Conservation (phyloP, 2,113 vertebrate species). For the Ceyx melanurus region DNA sequence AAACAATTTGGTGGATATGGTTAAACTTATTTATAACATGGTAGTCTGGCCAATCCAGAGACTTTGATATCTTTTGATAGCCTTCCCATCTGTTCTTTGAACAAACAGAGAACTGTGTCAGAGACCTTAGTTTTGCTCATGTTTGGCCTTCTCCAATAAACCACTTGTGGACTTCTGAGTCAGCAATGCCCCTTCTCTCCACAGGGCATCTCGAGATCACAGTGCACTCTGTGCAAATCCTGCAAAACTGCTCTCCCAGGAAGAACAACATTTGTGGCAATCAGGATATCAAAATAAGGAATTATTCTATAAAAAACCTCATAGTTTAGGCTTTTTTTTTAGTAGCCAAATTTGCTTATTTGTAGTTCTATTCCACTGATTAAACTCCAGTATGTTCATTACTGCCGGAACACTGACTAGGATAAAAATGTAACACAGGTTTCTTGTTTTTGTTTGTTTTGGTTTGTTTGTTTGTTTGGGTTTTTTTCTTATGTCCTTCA, state of each 20-base stretch:
- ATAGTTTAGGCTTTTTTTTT: background rate
- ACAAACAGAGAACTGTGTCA: conserved; percentile 40
- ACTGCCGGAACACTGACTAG: too few relatives aligned
- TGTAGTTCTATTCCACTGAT: too few relatives aligned
- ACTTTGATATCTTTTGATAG: conserved; percentile 37
- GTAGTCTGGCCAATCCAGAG: background rate
- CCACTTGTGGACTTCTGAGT: background rate
- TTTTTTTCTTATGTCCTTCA: too few relatives aligned
- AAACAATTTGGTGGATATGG: background rate
- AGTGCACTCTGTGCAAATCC: rapidly evolving
- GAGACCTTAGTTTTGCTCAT: background rate
- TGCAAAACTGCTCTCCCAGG: background rate
- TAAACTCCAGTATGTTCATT: too few relatives aligned
- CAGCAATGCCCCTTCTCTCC: background rate
- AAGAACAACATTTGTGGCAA: background rate
- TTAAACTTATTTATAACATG: conserved; percentile 34
- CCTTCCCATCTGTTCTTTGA: conserved; percentile 35
- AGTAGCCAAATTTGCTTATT: too few relatives aligned
- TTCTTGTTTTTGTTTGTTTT: too few relatives aligned
- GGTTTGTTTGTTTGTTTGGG: too few relatives aligned
- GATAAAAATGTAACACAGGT: too few relatives aligned
- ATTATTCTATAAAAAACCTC: background rate
- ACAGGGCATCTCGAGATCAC: background rate
- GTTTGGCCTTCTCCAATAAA: background rate
- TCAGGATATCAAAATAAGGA: background rate